Evolutionary conservation across 2,797 vertebrate species (phyloP), one percentile per base, ranked within the genome.

Genomic region (Sciurus carolinensis): DNA sequence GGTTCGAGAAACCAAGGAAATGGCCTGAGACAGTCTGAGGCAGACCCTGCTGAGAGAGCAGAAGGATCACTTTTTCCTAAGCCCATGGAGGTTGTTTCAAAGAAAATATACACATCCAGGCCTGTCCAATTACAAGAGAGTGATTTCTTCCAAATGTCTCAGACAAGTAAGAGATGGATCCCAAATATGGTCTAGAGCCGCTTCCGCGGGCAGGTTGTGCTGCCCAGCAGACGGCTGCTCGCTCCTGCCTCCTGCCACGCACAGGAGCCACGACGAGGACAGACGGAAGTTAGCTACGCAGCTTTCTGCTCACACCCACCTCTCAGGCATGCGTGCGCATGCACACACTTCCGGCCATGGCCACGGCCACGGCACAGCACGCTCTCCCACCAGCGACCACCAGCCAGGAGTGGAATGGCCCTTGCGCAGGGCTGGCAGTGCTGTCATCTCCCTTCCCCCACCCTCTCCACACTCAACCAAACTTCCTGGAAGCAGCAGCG

Each of bases 1-100:
- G 1, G 7, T 76, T 96, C 94, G 62, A 75, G 89, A 97, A 98
- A 96, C 69, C 83, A 96, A 95, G 81, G 59, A 79, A 96, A 94
- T 66, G 92, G 86, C 92, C 86, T 5, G 42, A 98, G 96, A 52
- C 87, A 15, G 75, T 94, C 84, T 75, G 95, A 79, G 72, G 89
- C 44, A 89, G 93, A 95, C 95, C 96, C 12, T 54, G 54, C 17
- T 47, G 12, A 72, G 96, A 92, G 97, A 93, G 75, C 69, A 95
- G 33, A 83, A 87, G 67, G 24, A 83, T 72, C 93, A 84, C 77
- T 77, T 95, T 76, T 95, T 96, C 96, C 90, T 97, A 93, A 42
- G 77, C 64, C 39, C 57, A 69, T 42, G 64, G 26, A 97, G 7
- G 1, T 44, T 77, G 59, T 89, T 96, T 96, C 95, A 96, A 12